Conservation (phyloP, 2,797 vertebrate genomes). For the Neosalanx taihuensis region DNA sequence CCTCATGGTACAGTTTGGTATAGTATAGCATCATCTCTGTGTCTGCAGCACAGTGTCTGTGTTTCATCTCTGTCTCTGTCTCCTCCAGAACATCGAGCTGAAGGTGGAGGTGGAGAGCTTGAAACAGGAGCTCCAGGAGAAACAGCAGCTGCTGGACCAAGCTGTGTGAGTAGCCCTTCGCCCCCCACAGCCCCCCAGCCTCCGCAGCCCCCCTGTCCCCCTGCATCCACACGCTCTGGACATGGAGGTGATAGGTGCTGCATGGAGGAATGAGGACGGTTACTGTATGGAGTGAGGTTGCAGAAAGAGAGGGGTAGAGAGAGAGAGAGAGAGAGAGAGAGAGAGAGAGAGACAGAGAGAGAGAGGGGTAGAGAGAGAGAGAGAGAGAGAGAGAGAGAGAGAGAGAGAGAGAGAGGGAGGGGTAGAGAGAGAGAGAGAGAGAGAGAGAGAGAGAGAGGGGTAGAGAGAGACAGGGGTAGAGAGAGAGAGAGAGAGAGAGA, state of each 20-base stretch:
- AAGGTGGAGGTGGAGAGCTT: conserved; percentile 93
- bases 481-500: not conserved
- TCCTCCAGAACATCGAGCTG: conserved; percentile 88
- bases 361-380: not conserved
- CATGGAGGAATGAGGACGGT: conserved; percentile 28
- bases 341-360: not conserved
- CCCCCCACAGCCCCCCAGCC: not conserved
- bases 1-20: too few relatives aligned
- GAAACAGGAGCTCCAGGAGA: conserved; percentile 89
- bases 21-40: not conserved
- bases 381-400: not conserved
- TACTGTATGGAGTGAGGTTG: conserved; percentile 22
- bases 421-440: not conserved
- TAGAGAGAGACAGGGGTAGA: not conserved
- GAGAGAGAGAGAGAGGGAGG: not conserved
- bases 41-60: not conserved
- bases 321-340: not conserved
- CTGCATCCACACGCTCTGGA: not conserved
- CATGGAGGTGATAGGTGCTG: not conserved
- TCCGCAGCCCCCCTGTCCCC: not conserved
- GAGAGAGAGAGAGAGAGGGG: not conserved
- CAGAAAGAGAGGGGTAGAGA: not conserved
- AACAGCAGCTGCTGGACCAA: conserved; percentile 78
- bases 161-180: conserved; percentile 76
- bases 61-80: conserved; percentile 18